Evolutionary conservation across 1,140 invertebrate species (phyloP).

Genomic region (Homalodisca vitripennis): DNA sequence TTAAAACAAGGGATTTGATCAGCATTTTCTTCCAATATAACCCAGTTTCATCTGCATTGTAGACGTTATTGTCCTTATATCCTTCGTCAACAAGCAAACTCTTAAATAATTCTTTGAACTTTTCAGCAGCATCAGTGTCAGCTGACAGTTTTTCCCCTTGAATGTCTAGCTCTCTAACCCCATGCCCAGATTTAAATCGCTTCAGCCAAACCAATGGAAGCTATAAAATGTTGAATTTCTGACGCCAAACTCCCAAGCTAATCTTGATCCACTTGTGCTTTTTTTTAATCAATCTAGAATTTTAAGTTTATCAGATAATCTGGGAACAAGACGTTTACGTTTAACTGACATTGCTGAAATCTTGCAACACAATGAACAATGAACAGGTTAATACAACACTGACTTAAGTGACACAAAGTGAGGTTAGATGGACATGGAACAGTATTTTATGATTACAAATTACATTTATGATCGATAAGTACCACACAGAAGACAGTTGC

Average conservation of each 20-base stretch:
- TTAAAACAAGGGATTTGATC: conserved; percentile 34
- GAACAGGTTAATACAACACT: too few relatives aligned
- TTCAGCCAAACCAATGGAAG: not conserved
- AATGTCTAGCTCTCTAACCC: conserved; percentile 35
- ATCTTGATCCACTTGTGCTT: not conserved
- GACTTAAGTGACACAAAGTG: too few relatives aligned
- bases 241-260: not conserved
- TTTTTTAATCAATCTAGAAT: not conserved
- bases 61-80: conserved; percentile 41
- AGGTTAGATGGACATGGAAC: too few relatives aligned
- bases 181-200: conserved; percentile 29
- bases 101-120: conserved; percentile 34
- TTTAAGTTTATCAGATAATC: not conserved
- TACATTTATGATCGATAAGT: too few relatives aligned
- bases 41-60: conserved; percentile 42
- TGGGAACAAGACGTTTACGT: not conserved
- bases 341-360: not conserved
- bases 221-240: not conserved
- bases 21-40: conserved; percentile 42
- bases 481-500: too few relatives aligned
- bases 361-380: too few relatives aligned
- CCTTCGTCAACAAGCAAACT: conserved; percentile 37
- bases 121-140: conserved; percentile 43
- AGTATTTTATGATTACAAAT: too few relatives aligned
- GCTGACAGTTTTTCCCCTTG: conserved; percentile 43